phyloP scores from a whole-genome alignment of 2,113 vertebrate species.

The Dinomys branickii region DNA sequence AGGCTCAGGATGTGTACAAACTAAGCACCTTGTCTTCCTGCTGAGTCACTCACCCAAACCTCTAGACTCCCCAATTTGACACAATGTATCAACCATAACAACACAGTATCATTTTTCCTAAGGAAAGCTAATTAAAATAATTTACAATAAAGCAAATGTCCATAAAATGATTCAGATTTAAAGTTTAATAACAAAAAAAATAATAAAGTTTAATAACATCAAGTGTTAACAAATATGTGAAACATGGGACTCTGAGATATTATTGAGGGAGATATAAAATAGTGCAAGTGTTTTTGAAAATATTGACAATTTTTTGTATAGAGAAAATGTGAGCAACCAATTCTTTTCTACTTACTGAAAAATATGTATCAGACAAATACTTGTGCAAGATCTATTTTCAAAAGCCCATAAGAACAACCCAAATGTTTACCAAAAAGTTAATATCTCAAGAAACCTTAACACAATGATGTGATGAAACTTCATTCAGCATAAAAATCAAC shows the following conservation, averaged over 20 bases:
- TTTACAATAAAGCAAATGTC: not conserved
- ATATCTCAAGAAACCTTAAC: not conserved
- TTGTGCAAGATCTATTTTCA: not conserved
- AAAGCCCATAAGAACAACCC: not conserved
- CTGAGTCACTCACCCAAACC: no score
- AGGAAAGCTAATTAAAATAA: not conserved
- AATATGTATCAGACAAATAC: not conserved
- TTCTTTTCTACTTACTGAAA: not conserved
- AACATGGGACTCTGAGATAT: not conserved
- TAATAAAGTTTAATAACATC: not conserved
- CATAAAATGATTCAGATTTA: not conserved
- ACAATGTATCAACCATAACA: no score
- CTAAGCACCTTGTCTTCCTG: no score
- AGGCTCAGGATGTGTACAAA: no score
- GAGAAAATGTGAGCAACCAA: not conserved
- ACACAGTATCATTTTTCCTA: not conserved
- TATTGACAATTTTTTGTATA: not conserved
- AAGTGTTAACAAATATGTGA: not conserved
- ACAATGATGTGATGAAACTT: not conserved
- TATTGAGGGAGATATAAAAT: not conserved
- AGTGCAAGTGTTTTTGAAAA: not conserved
- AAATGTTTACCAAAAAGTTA: not conserved
- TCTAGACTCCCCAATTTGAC: no score
- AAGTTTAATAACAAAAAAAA: not conserved
- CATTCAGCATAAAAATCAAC: not conserved